These are phyloP conservation scores for Glaucomys volans DNA, from an alignment of 2,113 vertebrate genomes.

Conservation along the genomic window DNA sequence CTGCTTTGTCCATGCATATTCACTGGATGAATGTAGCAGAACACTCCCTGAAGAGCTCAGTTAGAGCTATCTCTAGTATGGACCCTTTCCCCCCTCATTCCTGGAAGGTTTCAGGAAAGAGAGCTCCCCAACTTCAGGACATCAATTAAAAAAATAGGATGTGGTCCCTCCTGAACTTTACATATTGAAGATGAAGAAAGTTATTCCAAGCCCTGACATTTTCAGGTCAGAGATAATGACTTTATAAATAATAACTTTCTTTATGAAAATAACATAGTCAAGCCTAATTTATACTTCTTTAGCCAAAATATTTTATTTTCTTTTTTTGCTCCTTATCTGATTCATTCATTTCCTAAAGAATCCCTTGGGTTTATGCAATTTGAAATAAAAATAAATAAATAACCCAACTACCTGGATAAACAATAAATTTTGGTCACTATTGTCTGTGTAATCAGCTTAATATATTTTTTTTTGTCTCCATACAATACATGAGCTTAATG, in stretches of 20 bases:
- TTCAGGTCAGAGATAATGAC: not conserved
- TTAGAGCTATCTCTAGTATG: not conserved
- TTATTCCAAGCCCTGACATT: not conserved
- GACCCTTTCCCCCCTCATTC: not conserved
- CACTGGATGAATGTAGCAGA: not conserved
- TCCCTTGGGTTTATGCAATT: not conserved
- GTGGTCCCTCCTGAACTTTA: not conserved
- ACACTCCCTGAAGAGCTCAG: not conserved
- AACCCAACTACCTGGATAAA: not conserved
- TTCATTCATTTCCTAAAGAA: not conserved
- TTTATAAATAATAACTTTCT: not conserved
- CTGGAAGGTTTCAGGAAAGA: not conserved
- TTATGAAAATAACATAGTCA: not conserved
- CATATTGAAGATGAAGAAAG: not conserved
- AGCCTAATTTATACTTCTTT: not conserved
- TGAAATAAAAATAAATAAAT: constrained; percentile 39
- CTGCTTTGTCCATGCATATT: not conserved
- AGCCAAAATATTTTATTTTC: not conserved
- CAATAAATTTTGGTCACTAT: not conserved
- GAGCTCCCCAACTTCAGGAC: not conserved
- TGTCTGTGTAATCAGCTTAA: not conserved
- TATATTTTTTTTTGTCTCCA: not conserved
- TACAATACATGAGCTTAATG: not conserved
- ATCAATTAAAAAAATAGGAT: not conserved
- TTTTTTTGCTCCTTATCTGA: not conserved